A percentile compares a stretch with the other conserved stretches of the same genome.
phyloP scores from a whole-genome alignment of 2,797 vertebrate genomes.

The Myripristis murdjan region DNA sequence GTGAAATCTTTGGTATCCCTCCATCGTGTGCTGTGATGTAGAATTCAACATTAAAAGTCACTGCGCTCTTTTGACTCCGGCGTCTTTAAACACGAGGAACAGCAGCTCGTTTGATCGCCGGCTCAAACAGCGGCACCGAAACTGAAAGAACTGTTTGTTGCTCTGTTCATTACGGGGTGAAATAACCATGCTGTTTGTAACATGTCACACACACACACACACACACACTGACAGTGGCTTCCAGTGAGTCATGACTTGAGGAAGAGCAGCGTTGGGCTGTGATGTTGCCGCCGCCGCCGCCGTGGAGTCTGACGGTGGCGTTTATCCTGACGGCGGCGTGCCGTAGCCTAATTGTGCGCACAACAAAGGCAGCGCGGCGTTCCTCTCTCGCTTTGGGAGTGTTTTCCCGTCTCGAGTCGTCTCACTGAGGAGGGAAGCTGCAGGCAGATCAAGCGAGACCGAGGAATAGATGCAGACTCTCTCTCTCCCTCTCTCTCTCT shows the following conservation, averaged over 20 bases:
- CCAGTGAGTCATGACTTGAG: background rate
- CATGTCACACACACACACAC: too few species aligned
- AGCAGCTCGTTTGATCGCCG: too few species aligned
- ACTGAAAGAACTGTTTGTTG: too few species aligned
- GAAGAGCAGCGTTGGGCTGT: slow-evolving; percentile 19
- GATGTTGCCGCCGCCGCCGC: slow-evolving; percentile 5
- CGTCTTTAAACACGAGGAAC: too few species aligned
- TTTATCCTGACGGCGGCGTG: slow-evolving; percentile 8
- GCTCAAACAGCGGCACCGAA: too few species aligned
- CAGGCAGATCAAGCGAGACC: slow-evolving; percentile 44
- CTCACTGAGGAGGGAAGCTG: slow-evolving; percentile 32
- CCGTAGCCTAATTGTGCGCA: slow-evolving; percentile 42
- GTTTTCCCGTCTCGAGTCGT: slow-evolving; percentile 40
- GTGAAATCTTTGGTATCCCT: too few species aligned
- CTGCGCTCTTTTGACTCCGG: too few species aligned
- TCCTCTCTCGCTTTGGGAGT: background rate
- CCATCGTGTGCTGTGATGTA: too few species aligned
- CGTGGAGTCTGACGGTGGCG: background rate
- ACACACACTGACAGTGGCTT: background rate
- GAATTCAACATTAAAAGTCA: too few species aligned
- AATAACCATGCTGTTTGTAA: too few species aligned
- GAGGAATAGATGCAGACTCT: background rate
- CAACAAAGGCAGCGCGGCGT: slow-evolving; percentile 30
- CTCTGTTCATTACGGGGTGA: too few species aligned
- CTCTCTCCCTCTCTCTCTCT: too few species aligned